Conservation (phyloP, 2,888 invertebrate species). For the Leptopilina syphax region DNA sequence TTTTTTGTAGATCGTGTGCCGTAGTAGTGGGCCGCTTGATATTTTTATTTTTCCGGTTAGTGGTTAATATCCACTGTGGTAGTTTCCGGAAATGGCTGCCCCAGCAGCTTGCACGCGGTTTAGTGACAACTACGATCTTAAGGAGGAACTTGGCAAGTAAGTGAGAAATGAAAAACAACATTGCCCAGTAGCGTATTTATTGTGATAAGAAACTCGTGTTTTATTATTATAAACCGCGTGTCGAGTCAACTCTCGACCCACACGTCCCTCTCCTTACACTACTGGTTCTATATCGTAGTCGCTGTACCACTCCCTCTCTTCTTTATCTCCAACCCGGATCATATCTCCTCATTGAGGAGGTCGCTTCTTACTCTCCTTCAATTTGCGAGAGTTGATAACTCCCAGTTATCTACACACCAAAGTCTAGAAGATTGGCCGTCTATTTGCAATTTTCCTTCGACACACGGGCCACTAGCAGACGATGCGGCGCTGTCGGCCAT, state of each 20-base stretch:
- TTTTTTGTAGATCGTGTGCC: slow-evolving; percentile 50
- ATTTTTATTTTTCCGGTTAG: slow-evolving; percentile 68
- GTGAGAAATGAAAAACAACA: slow-evolving; percentile 75
- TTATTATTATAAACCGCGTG: slow-evolving; percentile 34
- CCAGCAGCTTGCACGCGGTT: slow-evolving; percentile 96
- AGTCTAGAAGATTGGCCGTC: neutral
- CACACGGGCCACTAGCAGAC: slow-evolving; percentile 58
- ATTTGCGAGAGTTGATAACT: neutral
- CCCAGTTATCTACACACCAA: neutral
- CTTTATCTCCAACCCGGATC: slow-evolving; percentile 36
- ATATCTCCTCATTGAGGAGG: slow-evolving; percentile 22
- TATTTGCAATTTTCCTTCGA: slow-evolving; percentile 19
- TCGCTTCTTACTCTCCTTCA: slow-evolving; percentile 19
- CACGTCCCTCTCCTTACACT: slow-evolving; percentile 30
- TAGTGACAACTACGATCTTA: slow-evolving; percentile 99
- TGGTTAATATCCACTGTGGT: slow-evolving; percentile 57
- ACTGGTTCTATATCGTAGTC: slow-evolving; percentile 12
- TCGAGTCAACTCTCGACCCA: slow-evolving; percentile 13
- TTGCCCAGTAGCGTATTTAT: neutral
- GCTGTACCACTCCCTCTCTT: slow-evolving; percentile 31
- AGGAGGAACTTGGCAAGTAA: slow-evolving; percentile 99
- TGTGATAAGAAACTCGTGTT: slow-evolving; percentile 4
- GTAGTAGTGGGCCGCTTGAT: slow-evolving; percentile 59
- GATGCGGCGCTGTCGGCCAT: slow-evolving; percentile 63
- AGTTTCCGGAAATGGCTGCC: slow-evolving; percentile 86